Evolutionary conservation across 1,140 invertebrate species (phyloP).

Genomic region (Caenorhabditis latens): DNA sequence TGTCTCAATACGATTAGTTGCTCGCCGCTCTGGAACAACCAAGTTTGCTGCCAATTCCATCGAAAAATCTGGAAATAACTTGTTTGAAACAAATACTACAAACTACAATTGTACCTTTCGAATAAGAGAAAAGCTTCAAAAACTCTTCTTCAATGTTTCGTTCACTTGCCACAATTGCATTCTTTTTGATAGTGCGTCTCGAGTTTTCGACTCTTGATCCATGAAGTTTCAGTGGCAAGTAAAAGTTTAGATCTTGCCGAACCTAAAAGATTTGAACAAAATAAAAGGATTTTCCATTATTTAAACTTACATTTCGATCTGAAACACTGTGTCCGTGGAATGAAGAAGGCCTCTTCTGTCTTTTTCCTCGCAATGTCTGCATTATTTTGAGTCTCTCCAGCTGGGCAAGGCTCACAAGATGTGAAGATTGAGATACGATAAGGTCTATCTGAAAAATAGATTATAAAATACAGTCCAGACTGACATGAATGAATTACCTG

Average conservation of each 20-base stretch:
- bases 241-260: slow-evolving; percentile 50
- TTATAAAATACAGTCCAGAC: neutral
- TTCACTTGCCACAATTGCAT: slow-evolving; percentile 42
- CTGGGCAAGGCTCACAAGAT: slow-evolving; percentile 15
- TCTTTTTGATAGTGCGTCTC: slow-evolving; percentile 40
- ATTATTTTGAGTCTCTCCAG: slow-evolving; percentile 42
- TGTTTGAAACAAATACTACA: neutral
- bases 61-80: slow-evolving; percentile 7
- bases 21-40: neutral
- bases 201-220: slow-evolving; percentile 59
- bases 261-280: slow-evolving; percentile 22
- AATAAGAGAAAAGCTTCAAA: slow-evolving; percentile 44
- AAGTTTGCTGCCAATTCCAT: slow-evolving; percentile 16
- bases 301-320: slow-evolving; percentile 53
- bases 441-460: slow-evolving; percentile 2
- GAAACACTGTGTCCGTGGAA: slow-evolving; percentile 52
- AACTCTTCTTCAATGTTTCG: slow-evolving; percentile 59
- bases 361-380: slow-evolving; percentile 47
- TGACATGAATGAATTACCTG: neutral
- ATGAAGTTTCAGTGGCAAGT: slow-evolving; percentile 60
- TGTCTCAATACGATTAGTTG: slow-evolving; percentile 9
- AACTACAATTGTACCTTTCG: slow-evolving; percentile 2
- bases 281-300: neutral
- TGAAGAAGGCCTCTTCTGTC: slow-evolving; percentile 50
- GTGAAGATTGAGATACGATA: slow-evolving; percentile 40